Evolutionary conservation across 2,888 invertebrate species (phyloP).

Genomic region (Deroplatys truncata): DNA sequence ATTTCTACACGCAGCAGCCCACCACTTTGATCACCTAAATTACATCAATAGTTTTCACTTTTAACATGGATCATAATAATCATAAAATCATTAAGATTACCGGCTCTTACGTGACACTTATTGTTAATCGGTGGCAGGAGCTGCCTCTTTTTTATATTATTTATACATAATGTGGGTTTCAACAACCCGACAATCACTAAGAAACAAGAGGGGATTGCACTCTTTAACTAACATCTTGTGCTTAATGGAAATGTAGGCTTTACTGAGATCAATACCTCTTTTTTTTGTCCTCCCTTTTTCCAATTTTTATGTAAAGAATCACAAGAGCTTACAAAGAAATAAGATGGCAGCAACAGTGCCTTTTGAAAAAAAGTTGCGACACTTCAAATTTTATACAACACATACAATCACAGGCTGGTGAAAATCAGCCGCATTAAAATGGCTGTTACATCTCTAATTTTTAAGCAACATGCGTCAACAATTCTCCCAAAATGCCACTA

Average conservation of each 20-base stretch:
- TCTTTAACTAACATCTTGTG: background rate
- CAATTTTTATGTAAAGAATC: background rate
- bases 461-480: background rate
- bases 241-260: slow-evolving; percentile 12
- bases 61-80: slow-evolving; percentile 9
- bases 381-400: background rate
- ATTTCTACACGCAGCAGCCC: background rate
- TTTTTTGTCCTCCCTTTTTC: background rate
- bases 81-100: slow-evolving; percentile 7
- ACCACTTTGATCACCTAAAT: slow-evolving; percentile 10
- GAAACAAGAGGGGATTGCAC: slow-evolving; percentile 11
- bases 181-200: slow-evolving; percentile 13
- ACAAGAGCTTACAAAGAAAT: background rate
- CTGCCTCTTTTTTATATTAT: slow-evolving; percentile 3
- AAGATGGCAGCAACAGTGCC: background rate
- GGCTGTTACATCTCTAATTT: background rate
- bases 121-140: slow-evolving; percentile 7
- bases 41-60: slow-evolving; percentile 13
- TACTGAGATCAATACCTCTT: slow-evolving; percentile 1
- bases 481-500: background rate
- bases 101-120: slow-evolving; percentile 8
- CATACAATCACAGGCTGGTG: background rate
- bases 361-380: background rate
- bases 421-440: background rate
- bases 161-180: background rate